phyloP scores from a whole-genome alignment of 2,797 vertebrate genomes.

The Tragelaphus eurycerus region DNA sequence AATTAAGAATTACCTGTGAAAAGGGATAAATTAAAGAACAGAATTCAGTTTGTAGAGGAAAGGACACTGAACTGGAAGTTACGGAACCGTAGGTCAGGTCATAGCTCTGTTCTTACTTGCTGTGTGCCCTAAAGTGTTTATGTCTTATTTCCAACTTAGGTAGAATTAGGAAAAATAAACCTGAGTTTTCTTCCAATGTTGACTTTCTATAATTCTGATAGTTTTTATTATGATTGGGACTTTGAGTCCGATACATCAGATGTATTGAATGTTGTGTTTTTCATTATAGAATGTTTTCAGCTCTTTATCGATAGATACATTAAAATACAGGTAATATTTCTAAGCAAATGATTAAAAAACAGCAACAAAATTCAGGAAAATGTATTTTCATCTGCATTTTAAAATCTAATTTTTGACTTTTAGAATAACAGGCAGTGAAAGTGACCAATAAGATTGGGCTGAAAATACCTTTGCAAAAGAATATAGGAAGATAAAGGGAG shows the following conservation, averaged over 20 bases:
- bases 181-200: neutral
- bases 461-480: neutral
- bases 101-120: neutral
- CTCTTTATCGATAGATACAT: neutral
- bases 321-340: neutral
- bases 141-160: neutral
- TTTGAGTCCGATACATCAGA: neutral
- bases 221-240: neutral
- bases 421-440: neutral
- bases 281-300: neutral
- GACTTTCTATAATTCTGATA: neutral
- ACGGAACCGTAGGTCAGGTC: neutral
- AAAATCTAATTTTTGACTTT: neutral
- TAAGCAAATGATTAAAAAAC: neutral
- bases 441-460: neutral
- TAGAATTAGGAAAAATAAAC: neutral
- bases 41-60: neutral
- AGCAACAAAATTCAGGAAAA: neutral
- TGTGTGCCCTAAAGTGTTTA: neutral
- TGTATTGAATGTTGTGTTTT: neutral
- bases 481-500: neutral
- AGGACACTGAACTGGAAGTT: neutral
- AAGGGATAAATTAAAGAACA: neutral
- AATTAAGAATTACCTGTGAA: neutral
- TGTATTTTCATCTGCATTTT: neutral